Percentiles rank a stretch among this genome's conserved stretches.
Conservation (phyloP, 2,113 vertebrate genomes). For the Hypocryptadius cinnamomeus region DNA sequence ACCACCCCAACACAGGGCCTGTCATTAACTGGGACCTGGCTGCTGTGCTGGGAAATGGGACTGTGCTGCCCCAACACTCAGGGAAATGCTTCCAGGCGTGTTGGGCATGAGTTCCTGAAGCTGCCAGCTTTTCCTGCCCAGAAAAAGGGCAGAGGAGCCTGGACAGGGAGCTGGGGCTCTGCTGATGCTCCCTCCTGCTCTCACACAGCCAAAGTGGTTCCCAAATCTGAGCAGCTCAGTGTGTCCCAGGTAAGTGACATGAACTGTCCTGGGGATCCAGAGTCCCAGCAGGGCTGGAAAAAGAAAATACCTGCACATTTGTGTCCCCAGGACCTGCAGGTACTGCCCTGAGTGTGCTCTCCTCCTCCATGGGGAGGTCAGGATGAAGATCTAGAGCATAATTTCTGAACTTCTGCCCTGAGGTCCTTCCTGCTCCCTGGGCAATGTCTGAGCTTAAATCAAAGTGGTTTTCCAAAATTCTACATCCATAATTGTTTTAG, state of each 20-base stretch:
- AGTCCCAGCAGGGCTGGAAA: background rate
- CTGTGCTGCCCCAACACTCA: background rate
- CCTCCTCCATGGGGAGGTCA: background rate
- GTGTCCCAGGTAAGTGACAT: background rate
- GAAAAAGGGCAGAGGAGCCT: background rate
- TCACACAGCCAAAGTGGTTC: background rate
- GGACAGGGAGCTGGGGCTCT: background rate
- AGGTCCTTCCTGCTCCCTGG: background rate
- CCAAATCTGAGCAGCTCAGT: background rate
- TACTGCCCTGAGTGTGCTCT: background rate
- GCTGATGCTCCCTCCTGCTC: background rate
- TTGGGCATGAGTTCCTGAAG: background rate
- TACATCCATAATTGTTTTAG: background rate
- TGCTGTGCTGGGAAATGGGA: background rate
- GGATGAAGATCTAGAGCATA: background rate
- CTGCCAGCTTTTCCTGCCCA: background rate
- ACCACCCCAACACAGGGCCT: background rate
- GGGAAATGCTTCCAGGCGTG: background rate
- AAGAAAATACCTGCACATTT: fast-evolving
- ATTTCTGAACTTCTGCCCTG: background rate
- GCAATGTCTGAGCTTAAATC: background rate
- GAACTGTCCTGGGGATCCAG: background rate
- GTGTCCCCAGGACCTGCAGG: background rate
- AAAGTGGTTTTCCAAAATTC: background rate
- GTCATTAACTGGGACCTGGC: background rate